Conservation (phyloP, 2,113 vertebrate genomes). For the Oreochromis tanganicae region DNA sequence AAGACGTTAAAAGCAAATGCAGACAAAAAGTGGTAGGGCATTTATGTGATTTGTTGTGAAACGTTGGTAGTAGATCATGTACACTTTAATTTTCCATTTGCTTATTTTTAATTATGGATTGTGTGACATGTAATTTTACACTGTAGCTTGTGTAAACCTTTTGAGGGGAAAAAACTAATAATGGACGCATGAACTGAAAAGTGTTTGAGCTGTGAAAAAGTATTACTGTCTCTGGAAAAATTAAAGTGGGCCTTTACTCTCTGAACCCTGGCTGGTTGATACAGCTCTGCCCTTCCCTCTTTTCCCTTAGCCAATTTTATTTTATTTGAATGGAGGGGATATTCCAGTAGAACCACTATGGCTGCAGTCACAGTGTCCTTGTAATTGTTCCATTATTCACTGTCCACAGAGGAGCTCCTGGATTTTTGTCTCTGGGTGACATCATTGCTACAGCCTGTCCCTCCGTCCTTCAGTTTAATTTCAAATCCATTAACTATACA, state of each 20-base stretch:
- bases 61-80: neutral
- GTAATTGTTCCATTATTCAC: slow-evolving; percentile 14
- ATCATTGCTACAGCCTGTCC: slow-evolving; percentile 1
- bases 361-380: slow-evolving; percentile 29
- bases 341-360: slow-evolving; percentile 22
- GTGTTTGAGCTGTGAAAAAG: neutral
- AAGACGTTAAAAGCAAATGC: neutral
- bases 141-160: neutral
- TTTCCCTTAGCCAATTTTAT: neutral
- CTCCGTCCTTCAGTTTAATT: slow-evolving; percentile 14
- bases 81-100: neutral
- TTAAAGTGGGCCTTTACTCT: neutral
- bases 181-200: neutral
- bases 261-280: neutral
- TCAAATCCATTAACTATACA: slow-evolving; percentile 6
- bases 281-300: neutral
- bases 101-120: neutral
- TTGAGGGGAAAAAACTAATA: neutral
- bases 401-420: neutral
- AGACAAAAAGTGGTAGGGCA: neutral
- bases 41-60: neutral
- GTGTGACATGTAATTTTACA: neutral
- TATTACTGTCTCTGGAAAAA: neutral
- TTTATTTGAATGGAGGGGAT: slow-evolving; percentile 18
- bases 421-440: slow-evolving; percentile 17